These are phyloP conservation scores for Drosophila cardini DNA, from an alignment of 1,140 invertebrate species.

Conservation along the genomic window DNA sequence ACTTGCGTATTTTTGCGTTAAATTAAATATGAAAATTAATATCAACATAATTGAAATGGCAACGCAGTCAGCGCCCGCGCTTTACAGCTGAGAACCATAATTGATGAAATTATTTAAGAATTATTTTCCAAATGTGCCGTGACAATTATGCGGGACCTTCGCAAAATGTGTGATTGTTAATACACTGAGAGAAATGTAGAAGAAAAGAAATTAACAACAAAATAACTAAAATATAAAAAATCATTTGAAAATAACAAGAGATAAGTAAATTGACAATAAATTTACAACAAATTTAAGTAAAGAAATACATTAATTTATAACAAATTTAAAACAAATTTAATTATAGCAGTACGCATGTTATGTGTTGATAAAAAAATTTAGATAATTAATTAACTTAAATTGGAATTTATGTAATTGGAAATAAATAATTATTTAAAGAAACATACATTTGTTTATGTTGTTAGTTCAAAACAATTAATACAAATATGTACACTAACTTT, in stretches of 20 bases:
- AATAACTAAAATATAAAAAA: neutral
- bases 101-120: conserved; percentile 82
- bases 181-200: conserved; percentile 51
- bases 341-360: too few relatives aligned
- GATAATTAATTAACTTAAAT: too few relatives aligned
- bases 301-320: too few relatives aligned
- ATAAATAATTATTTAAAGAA: too few relatives aligned
- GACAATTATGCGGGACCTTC: conserved; percentile 71
- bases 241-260: too few relatives aligned
- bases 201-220: neutral
- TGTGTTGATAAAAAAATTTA: too few relatives aligned
- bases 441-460: too few relatives aligned
- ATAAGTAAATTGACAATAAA: neutral
- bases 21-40: conserved; percentile 84
- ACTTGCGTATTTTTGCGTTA: conserved; percentile 62
- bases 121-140: conserved; percentile 77
- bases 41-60: conserved; percentile 81
- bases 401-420: too few relatives aligned
- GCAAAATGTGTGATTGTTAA: conserved; percentile 26
- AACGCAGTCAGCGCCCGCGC: conserved; percentile 29
- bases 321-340: too few relatives aligned
- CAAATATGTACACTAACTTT: too few relatives aligned
- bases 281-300: too few relatives aligned
- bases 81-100: conserved; percentile 63
- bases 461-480: too few relatives aligned